phyloP scores from a whole-genome alignment of 30 jellyfish, hydroid and myxozoan genomes.

The Haliclystus octoradiatus region DNA sequence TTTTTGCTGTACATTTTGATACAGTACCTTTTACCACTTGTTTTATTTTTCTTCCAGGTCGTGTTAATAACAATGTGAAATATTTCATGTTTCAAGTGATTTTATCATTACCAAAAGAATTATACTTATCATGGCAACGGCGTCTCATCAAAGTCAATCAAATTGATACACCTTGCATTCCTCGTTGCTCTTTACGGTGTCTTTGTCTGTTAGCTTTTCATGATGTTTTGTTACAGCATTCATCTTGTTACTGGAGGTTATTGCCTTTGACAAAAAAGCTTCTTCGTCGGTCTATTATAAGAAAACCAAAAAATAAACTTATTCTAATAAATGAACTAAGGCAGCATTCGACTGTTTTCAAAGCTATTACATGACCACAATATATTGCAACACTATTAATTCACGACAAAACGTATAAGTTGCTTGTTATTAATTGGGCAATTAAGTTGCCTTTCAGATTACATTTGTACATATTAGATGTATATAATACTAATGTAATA shows the following conservation, averaged over 20 bases:
- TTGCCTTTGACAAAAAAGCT: background rate
- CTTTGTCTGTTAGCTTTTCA: background rate
- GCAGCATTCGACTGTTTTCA: background rate
- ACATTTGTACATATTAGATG: no score
- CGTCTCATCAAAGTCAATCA: no score
- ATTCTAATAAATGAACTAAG: background rate
- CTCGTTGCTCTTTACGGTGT: background rate
- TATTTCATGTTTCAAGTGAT: background rate
- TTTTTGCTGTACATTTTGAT: no score
- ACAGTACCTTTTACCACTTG: no score
- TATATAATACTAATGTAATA: no score
- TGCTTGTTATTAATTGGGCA: no score
- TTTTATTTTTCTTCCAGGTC: background rate
- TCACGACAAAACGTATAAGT: no score
- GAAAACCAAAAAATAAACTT: no score
- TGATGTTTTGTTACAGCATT: background rate
- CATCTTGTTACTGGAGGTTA: background rate
- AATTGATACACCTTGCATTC: no score
- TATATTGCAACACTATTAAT: no score
- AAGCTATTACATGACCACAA: background rate
- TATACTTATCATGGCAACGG: background rate
- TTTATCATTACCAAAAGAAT: background rate
- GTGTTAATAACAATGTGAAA: background rate
- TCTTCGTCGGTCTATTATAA: no score
- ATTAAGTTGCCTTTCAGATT: no score